A percentile compares a stretch with the other conserved stretches of the same genome.
These are phyloP conservation scores for Dendrolimus punctatus DNA, from an alignment of 1,140 invertebrate genomes.

Conservation along the genomic window DNA sequence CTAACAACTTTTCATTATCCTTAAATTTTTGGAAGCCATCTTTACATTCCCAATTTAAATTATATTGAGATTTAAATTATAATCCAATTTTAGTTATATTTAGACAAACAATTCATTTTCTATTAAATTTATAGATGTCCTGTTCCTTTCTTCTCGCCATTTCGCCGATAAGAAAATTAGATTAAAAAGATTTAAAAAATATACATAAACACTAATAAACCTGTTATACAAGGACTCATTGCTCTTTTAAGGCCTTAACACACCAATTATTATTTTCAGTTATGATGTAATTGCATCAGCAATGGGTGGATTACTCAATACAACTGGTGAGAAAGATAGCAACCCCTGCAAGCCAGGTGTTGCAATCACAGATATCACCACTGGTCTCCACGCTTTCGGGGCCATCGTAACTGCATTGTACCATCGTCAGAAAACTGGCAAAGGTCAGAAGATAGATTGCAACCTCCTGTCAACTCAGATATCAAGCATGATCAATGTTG, in stretches of 20 bases:
- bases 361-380: constrained; percentile 93
- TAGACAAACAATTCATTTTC: too few species aligned
- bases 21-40: too few species aligned
- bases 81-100: too few species aligned
- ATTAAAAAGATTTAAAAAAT: too few species aligned
- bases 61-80: too few species aligned
- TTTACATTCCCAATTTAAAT: too few species aligned
- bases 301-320: constrained; percentile 90
- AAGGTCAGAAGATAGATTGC: constrained; percentile 94
- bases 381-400: constrained; percentile 95
- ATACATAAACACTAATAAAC: too few species aligned
- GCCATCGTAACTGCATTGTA: constrained; percentile 94
- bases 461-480: constrained; percentile 95
- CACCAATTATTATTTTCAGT: constrained; percentile 21
- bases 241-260: background rate
- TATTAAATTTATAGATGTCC: too few species aligned
- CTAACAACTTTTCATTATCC: too few species aligned
- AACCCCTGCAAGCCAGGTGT: constrained; percentile 94
- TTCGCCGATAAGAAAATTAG: too few species aligned
- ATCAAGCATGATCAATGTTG: constrained; percentile 90
- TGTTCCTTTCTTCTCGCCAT: too few species aligned
- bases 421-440: constrained; percentile 82
- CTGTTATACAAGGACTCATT: too few species aligned
- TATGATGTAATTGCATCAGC: constrained; percentile 97
- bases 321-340: constrained; percentile 89